Conservation (phyloP, 1,140 invertebrate genomes). For the Heliothis virescens region DNA sequence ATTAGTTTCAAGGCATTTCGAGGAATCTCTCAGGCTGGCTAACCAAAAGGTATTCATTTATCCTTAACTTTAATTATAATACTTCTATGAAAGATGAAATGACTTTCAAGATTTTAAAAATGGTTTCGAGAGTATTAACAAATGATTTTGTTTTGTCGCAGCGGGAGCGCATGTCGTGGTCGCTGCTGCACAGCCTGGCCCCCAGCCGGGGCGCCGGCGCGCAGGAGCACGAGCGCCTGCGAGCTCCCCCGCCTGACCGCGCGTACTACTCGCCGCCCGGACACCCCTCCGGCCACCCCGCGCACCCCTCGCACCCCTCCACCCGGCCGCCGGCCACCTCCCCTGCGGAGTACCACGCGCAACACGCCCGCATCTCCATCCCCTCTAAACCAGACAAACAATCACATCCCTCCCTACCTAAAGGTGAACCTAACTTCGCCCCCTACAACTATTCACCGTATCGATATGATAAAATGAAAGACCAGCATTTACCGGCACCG, state of each 20-base stretch:
- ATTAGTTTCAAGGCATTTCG: slow-evolving; percentile 95
- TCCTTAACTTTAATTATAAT: background rate
- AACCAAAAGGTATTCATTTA: slow-evolving; percentile 91
- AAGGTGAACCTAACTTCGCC: slow-evolving; percentile 91
- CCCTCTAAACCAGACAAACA: slow-evolving; percentile 87
- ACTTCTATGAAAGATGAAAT: too few species aligned
- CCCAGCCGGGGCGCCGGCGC: slow-evolving; percentile 67
- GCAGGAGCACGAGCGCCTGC: slow-evolving; percentile 78
- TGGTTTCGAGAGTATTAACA: background rate
- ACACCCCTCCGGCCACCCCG: slow-evolving; percentile 59
- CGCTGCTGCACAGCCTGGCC: slow-evolving; percentile 83
- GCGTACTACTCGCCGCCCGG: slow-evolving; percentile 70
- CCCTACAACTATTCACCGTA: slow-evolving; percentile 87
- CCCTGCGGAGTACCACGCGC: slow-evolving; percentile 64
- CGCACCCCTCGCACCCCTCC: slow-evolving; percentile 60
- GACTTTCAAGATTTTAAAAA: background rate
- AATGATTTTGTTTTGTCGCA: slow-evolving; percentile 64
- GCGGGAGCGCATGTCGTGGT: slow-evolving; percentile 85
- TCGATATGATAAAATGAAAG: slow-evolving; percentile 85
- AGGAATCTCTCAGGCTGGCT: slow-evolving; percentile 93
- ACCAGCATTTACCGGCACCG: slow-evolving; percentile 87
- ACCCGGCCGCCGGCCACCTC: slow-evolving; percentile 86
- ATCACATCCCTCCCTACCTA: slow-evolving; percentile 87
- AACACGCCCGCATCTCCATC: slow-evolving; percentile 66
- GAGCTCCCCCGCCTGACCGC: slow-evolving; percentile 71